Base-by-base conservation (phyloP, 2,113 vertebrate species). In the Notarius lentiginosus region DNA sequence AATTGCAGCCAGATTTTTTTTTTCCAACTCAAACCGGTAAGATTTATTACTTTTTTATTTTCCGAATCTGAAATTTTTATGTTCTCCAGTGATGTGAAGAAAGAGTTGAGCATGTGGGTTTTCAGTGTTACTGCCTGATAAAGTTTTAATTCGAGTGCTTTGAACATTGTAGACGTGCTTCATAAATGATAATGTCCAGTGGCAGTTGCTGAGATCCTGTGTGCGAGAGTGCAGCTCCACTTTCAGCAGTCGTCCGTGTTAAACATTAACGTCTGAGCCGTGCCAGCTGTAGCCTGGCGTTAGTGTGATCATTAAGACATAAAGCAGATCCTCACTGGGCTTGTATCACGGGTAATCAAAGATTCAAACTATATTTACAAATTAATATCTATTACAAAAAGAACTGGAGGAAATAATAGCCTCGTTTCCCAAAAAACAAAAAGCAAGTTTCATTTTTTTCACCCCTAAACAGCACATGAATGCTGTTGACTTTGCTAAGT, bases 141-240 rank as follows among this genome's bases (percentile, higher is more conserved):
- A 85, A 76, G 63, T 84, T 75, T 76, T 75, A 77, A 84, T 89
- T 47, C 27, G 18, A 17, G 79, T 61, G 34, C 61, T 83, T 79
- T 86, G 41, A 83, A 86, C 70, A 76, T 34, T 70, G 47, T 60
- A 49, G 80, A 79, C 51, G 58, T 34, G 49, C 41, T 53, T 86
- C 5, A n/a, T 55, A 61, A 66, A 79, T 79, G 61, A 41, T 79
- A 51, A 12, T 53, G 53, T 53, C 47, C 84, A 24, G 53, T 53
- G 58, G 41, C n/a, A 24, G 84, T 79, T 65, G 17, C 17, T 24
- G 68, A 49, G 65, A 55, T 6, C 20, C 15, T 77, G 49, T 53
- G 75, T 77, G 75, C 27, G 72, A 51, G 72, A 49, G 72, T 58
- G 20, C 14, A 61, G 70, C 65, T 56, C 63, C 49, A 24, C 61